Evolutionary conservation across 2,113 vertebrate genomes (phyloP), one percentile per base, ranked within the genome.

Genomic region (Vicugna pacos): DNA sequence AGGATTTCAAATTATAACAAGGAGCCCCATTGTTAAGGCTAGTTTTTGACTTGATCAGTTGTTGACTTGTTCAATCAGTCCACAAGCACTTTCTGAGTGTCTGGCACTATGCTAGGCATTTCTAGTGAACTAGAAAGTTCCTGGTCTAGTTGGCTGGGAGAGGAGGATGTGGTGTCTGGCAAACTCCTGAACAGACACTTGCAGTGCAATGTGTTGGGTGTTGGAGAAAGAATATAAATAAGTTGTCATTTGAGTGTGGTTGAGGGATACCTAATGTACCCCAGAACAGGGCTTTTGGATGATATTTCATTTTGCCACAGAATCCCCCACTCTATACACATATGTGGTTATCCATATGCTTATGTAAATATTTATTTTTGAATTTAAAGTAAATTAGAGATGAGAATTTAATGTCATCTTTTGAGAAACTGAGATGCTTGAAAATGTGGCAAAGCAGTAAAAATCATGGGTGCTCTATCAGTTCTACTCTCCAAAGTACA

Each of bases 341-440:
- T 56, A 2, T 17, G 26, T 87, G 6, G 46, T 89, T 35, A 76
- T 13, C 17, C n/a, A 6, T 75, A 19, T 54, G 19, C 38, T 67
- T 32, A 7, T n/a, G 46, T 56, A 92, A 85, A 50, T 38, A n/a
- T 16, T 42, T 93, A 52, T 38, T 42, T 93, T 95, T 62, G 9
- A 30, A 46, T 89, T 84, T 84, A 52, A 89, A 85, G 19, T 75
- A 86, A 75, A 79, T 89, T 50, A 58, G 80, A 84, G n/a, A 19
- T 72, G 95, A 93, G 73, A 13, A 89, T 82, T 77, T 81, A 80
- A 52, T 77, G 77, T 50, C 9, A 28, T 26, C 3, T 50, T 32
- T 38, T 58, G 52, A 72, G 46, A 46, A n/a, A 22, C 4, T 46
- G 79, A 84, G 16, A 28, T 92, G 28, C 52, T 95, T 67, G 52